These are phyloP conservation scores for Dolichallabes microphthalmus DNA, from an alignment of 2,113 vertebrate genomes.

Conservation along the genomic window DNA sequence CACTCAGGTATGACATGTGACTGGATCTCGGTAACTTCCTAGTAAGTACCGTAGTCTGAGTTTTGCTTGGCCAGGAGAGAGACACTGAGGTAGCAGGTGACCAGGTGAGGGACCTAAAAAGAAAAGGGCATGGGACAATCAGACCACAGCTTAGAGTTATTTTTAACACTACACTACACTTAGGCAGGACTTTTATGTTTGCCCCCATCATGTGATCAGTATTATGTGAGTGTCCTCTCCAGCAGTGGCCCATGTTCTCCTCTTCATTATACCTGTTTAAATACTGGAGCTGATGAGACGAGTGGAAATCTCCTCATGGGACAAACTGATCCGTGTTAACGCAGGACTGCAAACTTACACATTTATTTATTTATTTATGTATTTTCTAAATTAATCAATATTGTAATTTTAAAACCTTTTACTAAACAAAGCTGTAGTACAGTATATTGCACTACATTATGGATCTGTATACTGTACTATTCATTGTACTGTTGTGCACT, in stretches of 20 bases:
- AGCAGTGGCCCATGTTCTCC: neutral
- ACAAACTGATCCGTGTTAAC: neutral
- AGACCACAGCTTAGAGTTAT: neutral
- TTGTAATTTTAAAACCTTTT: neutral
- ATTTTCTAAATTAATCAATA: neutral
- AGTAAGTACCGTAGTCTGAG: neutral
- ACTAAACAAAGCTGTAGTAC: neutral
- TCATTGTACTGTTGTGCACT: neutral
- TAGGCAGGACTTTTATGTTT: neutral
- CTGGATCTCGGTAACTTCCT: neutral
- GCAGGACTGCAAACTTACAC: neutral
- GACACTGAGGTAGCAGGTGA: neutral
- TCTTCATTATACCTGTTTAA: neutral
- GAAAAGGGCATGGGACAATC: neutral
- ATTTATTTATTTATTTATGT: neutral
- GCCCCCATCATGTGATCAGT: neutral
- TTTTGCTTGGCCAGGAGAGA: neutral
- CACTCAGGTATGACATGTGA: neutral
- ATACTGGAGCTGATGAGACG: neutral
- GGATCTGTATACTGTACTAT: neutral
- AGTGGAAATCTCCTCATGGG: neutral
- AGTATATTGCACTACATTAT: neutral
- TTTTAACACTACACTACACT: neutral
- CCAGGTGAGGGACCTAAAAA: neutral
- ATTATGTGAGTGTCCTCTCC: neutral